Evolutionary conservation across 2,888 invertebrate genomes (phyloP), one percentile per base, ranked within the genome.

Genomic region (Drosophila ustulata): DNA sequence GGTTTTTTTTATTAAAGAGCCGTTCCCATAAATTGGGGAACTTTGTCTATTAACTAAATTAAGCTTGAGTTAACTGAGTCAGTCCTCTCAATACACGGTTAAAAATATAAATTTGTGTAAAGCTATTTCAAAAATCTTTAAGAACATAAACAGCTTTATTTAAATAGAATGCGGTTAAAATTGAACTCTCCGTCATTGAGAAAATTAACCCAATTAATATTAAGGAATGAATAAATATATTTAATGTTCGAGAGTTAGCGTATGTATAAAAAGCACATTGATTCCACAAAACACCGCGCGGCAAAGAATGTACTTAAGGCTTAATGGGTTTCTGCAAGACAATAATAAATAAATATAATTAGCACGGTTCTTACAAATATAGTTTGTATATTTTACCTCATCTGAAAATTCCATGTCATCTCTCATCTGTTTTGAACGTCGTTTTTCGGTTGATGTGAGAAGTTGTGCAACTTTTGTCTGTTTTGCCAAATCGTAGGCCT

Each of bases 401-500:
- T 92, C 92, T 28, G 88, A 83, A 66, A 90, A 88, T 57, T 91
- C 89, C 78, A 88, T 81, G 66, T 92, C 92, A 58, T 92, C 92
- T 59, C 91, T 91, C 49, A 91, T 75, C 87, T 95, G 94, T 67
- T 95, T 95, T 61, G 93, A 93, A 71, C 94, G 93, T 66, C 93
- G 89, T 78, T 92, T 92, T 65, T 93, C 93, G 63, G 94, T 84
- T 55, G 94, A 94, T 65, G 94, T 94, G 83, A 96, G 93, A 79
- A 96, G 94, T 92, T 95, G 95, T 77, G 95, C 95, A 86, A 96
- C 96, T 91, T 98, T 97, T 64, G 97, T 96, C 94, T 97, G 97
- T 93, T 97, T 97, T 91, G 97, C 97, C 91, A 97, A 95, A 94
- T 98, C 98, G 93, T 98, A 94, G 77, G 97, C 97, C 96, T 98